phyloP scores from a whole-genome alignment of 2,113 vertebrate genomes.

The Tenrec ecaudatus region DNA sequence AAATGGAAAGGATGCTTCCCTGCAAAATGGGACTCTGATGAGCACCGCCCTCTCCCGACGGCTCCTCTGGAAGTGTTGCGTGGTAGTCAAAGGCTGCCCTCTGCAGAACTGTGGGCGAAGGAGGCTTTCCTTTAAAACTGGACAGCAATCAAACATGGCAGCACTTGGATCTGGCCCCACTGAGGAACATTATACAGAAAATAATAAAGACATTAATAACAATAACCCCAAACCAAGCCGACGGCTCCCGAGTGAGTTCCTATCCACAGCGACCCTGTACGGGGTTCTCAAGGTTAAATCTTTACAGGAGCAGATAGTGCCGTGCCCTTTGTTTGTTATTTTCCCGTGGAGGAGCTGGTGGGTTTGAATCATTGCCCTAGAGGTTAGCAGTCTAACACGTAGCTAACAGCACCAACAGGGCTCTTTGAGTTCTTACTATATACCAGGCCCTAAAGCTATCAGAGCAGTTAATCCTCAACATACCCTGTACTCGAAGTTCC shows the following conservation, averaged over 20 bases:
- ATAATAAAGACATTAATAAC: not conserved
- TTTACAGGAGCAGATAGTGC: too few relatives aligned
- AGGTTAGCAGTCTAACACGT: not conserved
- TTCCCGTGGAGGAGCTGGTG: too few relatives aligned
- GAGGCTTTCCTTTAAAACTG: slow-evolving; percentile 9
- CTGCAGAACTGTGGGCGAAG: not conserved
- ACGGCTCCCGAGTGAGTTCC: too few relatives aligned
- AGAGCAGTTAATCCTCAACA: too few relatives aligned
- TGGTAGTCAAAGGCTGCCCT: not conserved
- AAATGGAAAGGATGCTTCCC: not conserved
- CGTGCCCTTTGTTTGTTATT: too few relatives aligned
- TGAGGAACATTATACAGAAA: not conserved
- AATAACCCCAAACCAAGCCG: not conserved
- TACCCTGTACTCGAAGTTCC: too few relatives aligned
- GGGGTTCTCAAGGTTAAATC: too few relatives aligned
- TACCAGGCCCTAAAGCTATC: too few relatives aligned
- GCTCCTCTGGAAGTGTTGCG: not conserved
- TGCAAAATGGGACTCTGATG: not conserved
- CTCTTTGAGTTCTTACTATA: too few relatives aligned
- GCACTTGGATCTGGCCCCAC: not conserved
- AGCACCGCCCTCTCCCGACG: not conserved
- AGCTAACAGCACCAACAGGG: too few relatives aligned
- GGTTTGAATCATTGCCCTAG: not conserved
- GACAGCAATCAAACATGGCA: not conserved
- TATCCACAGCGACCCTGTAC: too few relatives aligned